Conservation (phyloP, 2,797 vertebrate species). For the Anabacerthia variegaticeps region DNA sequence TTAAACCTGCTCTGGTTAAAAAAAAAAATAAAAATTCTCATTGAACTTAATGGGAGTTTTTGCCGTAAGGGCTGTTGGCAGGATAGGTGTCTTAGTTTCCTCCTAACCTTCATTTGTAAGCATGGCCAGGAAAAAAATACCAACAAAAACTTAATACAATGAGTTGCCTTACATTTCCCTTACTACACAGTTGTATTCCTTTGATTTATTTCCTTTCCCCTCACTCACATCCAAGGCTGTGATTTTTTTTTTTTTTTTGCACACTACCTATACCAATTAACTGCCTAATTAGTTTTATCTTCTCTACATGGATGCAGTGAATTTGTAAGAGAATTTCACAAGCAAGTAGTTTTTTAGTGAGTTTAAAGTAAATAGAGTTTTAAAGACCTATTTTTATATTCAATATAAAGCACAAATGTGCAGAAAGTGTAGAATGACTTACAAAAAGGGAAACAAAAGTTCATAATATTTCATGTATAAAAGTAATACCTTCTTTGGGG, state of each 20-base stretch:
- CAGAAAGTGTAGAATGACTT: conserved; percentile 83
- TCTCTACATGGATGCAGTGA: conserved; percentile 81
- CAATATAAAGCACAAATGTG: conserved; percentile 84
- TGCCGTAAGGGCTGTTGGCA: conserved; percentile 57
- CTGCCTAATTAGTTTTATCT: conserved; percentile 81
- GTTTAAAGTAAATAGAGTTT: conserved; percentile 82
- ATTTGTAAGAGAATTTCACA: conserved; percentile 86
- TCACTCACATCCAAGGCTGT: conserved; percentile 55
- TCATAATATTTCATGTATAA: conserved; percentile 79
- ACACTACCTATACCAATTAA: conserved; percentile 81
- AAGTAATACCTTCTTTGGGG: conserved; percentile 79
- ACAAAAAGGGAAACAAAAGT: conserved; percentile 79
- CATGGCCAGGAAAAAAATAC: conserved; percentile 43
- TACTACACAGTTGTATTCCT: conserved; percentile 32
- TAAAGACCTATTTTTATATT: conserved; percentile 86
- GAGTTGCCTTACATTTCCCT: conserved; percentile 65
- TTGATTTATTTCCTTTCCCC: conserved; percentile 29
- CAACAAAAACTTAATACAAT: conserved; percentile 42
- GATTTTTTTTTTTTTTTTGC: conserved; percentile 70
- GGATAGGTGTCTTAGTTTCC: conserved; percentile 50
- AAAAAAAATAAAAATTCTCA: conserved; percentile 22
- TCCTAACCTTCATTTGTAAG: conserved; percentile 52
- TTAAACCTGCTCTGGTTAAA: conserved; percentile 64
- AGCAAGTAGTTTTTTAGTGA: conserved; percentile 85
- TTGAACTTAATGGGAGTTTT: conserved; percentile 62